These are phyloP conservation scores for Sinella curviseta DNA, from an alignment of 1,140 invertebrate species.

Conservation along the genomic window DNA sequence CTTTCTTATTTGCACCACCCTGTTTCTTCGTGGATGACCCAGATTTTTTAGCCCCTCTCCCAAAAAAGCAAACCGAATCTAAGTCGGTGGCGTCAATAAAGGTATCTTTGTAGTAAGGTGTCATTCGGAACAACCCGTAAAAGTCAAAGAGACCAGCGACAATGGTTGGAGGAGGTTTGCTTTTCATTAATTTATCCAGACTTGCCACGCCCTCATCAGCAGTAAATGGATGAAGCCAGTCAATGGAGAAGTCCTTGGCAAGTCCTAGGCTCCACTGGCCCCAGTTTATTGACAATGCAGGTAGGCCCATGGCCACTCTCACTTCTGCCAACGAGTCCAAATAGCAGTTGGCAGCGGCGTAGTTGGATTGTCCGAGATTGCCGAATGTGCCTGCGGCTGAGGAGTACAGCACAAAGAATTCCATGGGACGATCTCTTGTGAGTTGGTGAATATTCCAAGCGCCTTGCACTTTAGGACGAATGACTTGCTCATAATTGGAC, in stretches of 20 bases:
- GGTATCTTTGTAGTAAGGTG: neutral
- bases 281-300: conserved; percentile 32
- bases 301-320: conserved; percentile 15
- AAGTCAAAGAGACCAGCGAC: neutral
- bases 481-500: neutral
- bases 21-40: neutral
- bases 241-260: neutral
- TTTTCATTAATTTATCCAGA: neutral
- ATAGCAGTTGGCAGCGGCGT: conserved; percentile 22
- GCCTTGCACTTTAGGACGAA: conserved; percentile 28
- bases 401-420: conserved; percentile 34
- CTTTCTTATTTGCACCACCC: neutral
- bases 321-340: conserved; percentile 27
- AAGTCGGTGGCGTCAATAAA: neutral
- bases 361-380: conserved; percentile 9
- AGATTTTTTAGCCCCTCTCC: neutral
- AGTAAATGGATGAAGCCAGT: neutral
- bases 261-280: conserved; percentile 26
- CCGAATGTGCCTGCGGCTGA: conserved; percentile 24
- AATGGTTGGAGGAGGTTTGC: neutral
- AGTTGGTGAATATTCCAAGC: conserved; percentile 34
- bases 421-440: conserved; percentile 13
- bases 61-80: neutral
- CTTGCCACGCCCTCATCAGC: neutral
- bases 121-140: neutral